Evolutionary conservation across 1,140 invertebrate species (phyloP), one percentile per base, ranked within the genome.

Genomic region (Eumaeus atala): DNA sequence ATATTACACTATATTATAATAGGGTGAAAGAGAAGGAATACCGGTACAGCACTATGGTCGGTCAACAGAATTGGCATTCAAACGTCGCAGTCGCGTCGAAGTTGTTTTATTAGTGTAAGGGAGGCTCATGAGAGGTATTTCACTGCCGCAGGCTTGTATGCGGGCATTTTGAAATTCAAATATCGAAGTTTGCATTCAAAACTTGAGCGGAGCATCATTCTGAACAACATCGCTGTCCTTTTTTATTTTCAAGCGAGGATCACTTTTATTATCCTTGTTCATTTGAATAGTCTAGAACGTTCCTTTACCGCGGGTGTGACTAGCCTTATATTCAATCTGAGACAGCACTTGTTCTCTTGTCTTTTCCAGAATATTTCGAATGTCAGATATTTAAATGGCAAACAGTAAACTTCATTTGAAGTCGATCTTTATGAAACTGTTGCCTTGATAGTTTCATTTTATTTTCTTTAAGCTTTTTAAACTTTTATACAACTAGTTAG

Each of bases 91-190:
- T 58, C 51, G 66, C 63, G 62, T 72, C 66, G 59, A 59, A 72
- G 54, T 70, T 77, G 72, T 76, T 80, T 79, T 74, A 76, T 75
- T 76, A 66, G 53, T 70, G 56, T 62, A 54, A 57, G n/a, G n/a
- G 58, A 53, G 63, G 74, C 73, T 75, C 69, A 74, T 70, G 67
- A 71, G 64, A 66, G 61, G 56, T 72, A 72, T 83, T 69, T 64
- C 58, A 59, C 65, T 62, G 58, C 63, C 64, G 51, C 55, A 48
- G 56, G 56, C 62, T 56, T 64, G 59, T 59, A 59, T 61, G 65
- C 57, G 58, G 68, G 62, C 74, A 73, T 79, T 84, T 84, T 84
- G 76, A 82, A 84, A 68, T 84, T 82, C 81, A 82, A 82, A 84
- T 82, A 75, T 74, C 59, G 65, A 81, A 71, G 75, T 84, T 81